phyloP scores from a whole-genome alignment of 2,797 vertebrate genomes.

The Otolemur crassicaudatus region DNA sequence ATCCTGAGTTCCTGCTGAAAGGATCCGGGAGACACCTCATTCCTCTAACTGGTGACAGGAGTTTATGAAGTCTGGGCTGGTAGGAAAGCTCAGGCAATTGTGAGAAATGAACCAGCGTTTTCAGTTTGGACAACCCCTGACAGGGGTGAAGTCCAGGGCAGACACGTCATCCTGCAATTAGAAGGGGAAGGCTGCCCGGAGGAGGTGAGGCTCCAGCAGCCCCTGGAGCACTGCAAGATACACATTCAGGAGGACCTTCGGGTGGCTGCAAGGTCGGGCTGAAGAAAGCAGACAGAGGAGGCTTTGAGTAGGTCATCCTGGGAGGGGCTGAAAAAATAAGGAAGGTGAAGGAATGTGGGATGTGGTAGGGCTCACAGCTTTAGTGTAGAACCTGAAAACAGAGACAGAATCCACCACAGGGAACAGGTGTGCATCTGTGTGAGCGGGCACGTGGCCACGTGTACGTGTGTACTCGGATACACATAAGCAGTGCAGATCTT shows the following conservation, averaged over 20 bases:
- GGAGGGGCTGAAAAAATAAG: background rate
- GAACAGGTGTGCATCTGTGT: too few species aligned
- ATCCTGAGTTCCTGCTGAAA: conserved; percentile 75
- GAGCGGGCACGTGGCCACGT: background rate
- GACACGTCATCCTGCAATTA: background rate
- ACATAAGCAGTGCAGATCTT: fast-evolving
- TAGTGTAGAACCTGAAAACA: background rate
- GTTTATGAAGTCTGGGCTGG: conserved; percentile 52
- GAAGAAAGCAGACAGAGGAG: background rate
- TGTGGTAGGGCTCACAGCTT: fast-evolving
- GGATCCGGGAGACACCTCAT: conserved; percentile 35
- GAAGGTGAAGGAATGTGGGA: fast-evolving
- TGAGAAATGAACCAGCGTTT: conserved; percentile 10
- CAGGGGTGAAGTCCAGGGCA: background rate
- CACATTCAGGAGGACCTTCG: fast-evolving
- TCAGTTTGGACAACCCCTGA: background rate
- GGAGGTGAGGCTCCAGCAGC: background rate
- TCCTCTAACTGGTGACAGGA: conserved; percentile 53
- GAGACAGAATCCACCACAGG: background rate
- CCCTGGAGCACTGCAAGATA: background rate
- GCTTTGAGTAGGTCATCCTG: background rate
- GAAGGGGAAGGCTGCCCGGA: background rate
- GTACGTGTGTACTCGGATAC: background rate
- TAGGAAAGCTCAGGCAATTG: background rate
- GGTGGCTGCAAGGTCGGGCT: background rate